A percentile compares a stretch with the other conserved stretches of the same genome.
Conservation (phyloP, 2,797 vertebrate genomes). For the Denticeps clupeoides region DNA sequence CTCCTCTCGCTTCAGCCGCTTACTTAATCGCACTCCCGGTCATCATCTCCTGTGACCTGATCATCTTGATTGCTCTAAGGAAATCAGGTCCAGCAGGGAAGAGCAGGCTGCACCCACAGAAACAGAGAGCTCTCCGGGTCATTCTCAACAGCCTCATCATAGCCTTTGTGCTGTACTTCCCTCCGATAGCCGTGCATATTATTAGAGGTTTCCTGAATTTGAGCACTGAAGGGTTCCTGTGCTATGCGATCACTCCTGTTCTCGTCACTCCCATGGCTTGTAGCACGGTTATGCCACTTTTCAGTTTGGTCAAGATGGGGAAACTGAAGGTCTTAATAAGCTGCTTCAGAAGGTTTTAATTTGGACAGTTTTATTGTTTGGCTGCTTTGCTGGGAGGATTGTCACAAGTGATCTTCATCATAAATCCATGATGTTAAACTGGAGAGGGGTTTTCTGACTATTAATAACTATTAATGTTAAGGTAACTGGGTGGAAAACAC, state of each 20-base stretch:
- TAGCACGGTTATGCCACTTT: not conserved
- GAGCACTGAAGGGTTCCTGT: constrained; percentile 13
- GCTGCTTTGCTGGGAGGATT: no score
- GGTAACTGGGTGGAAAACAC: no score
- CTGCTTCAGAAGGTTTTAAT: no score
- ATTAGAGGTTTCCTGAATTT: constrained; percentile 10
- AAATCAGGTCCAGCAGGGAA: constrained; percentile 27
- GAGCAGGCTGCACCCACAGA: constrained; percentile 41
- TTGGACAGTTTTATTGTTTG: no score
- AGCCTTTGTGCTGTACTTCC: constrained; percentile 35
- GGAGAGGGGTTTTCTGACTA: no score
- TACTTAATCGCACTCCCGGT: constrained; percentile 27
- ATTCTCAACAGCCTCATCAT: constrained; percentile 41
- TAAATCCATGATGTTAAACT: no score
- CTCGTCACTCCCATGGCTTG: constrained; percentile 8
- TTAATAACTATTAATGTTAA: no score
- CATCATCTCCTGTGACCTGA: constrained; percentile 38
- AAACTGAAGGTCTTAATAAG: not conserved
- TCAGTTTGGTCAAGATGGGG: not conserved
- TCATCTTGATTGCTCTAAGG: constrained; percentile 34
- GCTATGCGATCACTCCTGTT: constrained; percentile 17
- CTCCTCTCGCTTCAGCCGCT: constrained; percentile 16
- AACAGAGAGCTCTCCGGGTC: constrained; percentile 43
- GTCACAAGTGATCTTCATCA: no score
- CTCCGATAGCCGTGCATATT: constrained; percentile 13